These are phyloP conservation scores for Laspeyria flexula DNA, from an alignment of 2,888 invertebrate species.

Conservation along the genomic window DNA sequence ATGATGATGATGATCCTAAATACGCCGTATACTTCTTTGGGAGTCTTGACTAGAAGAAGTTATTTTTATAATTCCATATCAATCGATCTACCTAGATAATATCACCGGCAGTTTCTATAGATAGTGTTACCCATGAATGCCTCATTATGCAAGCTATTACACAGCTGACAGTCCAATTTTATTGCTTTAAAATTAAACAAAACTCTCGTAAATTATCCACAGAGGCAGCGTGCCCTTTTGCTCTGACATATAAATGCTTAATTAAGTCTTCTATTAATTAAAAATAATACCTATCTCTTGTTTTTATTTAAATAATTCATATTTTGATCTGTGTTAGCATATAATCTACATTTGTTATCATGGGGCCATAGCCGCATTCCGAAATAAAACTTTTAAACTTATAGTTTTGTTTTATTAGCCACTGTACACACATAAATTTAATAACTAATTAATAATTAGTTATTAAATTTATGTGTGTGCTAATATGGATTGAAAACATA, in stretches of 20 bases:
- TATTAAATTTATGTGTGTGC: too few species aligned
- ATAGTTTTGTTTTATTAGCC: constrained; percentile 41
- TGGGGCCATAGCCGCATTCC: constrained; percentile 35
- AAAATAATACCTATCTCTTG: constrained; percentile 32
- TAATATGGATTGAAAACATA: too few species aligned
- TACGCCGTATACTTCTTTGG: too few species aligned
- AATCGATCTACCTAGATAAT: too few species aligned
- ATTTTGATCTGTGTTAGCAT: constrained; percentile 38
- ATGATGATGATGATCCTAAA: too few species aligned
- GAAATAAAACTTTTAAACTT: constrained; percentile 20
- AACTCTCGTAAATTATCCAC: constrained; percentile 23
- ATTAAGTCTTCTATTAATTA: constrained; percentile 54
- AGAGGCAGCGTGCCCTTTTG: constrained; percentile 9
- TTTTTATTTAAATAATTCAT: constrained; percentile 47
- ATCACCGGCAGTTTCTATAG: too few species aligned
- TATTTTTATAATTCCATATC: too few species aligned
- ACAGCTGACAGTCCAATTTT: constrained; percentile 1
- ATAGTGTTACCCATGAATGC: neutral
- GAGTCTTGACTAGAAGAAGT: too few species aligned
- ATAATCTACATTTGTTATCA: constrained; percentile 39
- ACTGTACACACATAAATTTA: constrained; percentile 47
- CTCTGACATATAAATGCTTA: constrained; percentile 28
- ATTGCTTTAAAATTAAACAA: constrained; percentile 7
- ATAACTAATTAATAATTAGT: too few species aligned
- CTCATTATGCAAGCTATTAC: neutral